These are phyloP conservation scores for Glossophaga mutica DNA, from an alignment of 2,797 vertebrate species.

Conservation along the genomic window DNA sequence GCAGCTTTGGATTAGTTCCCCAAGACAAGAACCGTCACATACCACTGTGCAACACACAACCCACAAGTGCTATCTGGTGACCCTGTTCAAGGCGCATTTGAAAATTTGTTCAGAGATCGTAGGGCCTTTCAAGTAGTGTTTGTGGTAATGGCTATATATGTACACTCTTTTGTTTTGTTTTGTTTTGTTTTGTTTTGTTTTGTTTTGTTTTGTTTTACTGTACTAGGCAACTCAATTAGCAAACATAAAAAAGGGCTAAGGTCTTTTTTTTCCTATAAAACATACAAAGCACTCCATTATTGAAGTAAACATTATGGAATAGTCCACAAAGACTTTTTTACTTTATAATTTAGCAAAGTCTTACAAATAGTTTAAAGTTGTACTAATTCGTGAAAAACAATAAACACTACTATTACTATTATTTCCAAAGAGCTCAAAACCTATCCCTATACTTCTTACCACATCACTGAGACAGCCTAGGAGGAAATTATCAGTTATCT, in stretches of 20 bases:
- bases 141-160: background rate
- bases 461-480: background rate
- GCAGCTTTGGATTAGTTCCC: background rate
- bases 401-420: background rate
- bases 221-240: background rate
- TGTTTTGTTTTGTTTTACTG: background rate
- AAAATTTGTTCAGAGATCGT: background rate
- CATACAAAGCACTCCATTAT: background rate
- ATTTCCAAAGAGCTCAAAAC: background rate
- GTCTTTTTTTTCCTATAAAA: background rate
- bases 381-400: background rate
- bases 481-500: background rate
- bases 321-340: background rate
- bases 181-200: background rate
- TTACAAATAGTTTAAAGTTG: background rate
- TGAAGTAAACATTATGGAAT: background rate
- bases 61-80: background rate
- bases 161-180: background rate
- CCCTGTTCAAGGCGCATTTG: background rate
- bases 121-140: background rate
- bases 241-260: background rate
- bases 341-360: background rate
- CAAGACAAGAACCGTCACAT: background rate
- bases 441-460: background rate
- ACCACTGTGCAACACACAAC: background rate